Percentiles rank a stretch among this genome's conserved stretches.
Conservation (phyloP, 2,113 vertebrate genomes). For the Hiodon tergisus region DNA sequence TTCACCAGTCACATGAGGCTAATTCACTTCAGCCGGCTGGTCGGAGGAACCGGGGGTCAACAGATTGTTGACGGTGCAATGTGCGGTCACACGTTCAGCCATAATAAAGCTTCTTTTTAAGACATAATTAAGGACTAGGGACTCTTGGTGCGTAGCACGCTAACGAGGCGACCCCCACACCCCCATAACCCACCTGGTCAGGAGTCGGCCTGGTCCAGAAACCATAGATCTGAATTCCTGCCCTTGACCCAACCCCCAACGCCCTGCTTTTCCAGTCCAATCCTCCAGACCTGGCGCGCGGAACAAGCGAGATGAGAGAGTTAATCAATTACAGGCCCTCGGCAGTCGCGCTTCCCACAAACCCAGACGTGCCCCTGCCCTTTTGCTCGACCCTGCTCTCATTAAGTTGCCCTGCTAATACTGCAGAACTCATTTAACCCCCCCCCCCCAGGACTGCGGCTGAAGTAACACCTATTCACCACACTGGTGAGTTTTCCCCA, state of each 20-base stretch:
- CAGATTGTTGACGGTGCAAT: not conserved
- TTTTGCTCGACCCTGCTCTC: not conserved
- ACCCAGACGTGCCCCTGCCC: not conserved
- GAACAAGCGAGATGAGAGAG: not conserved
- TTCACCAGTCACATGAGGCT: not conserved
- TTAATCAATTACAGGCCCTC: not conserved
- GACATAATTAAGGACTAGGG: slow-evolving; percentile 27
- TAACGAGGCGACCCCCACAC: slow-evolving; percentile 17
- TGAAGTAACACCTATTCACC: not conserved
- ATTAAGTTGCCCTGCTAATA: not conserved
- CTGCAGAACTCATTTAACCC: not conserved
- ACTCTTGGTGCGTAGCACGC: slow-evolving; percentile 21
- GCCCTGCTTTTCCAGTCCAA: not conserved
- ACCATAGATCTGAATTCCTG: slow-evolving; percentile 15
- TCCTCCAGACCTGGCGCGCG: not conserved
- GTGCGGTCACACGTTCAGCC: slow-evolving; percentile 3
- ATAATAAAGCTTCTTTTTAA: slow-evolving; percentile 16
- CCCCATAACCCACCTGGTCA: not conserved
- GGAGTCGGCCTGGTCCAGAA: not conserved
- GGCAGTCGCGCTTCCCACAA: not conserved
- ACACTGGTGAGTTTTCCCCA: not conserved
- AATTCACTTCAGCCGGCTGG: not conserved
- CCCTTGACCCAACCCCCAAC: not conserved
- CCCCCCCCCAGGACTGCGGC: not conserved
- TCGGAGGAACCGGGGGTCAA: slow-evolving; percentile 23